Evolutionary conservation across 2,797 vertebrate species (phyloP), one percentile per base, ranked within the genome.

Genomic region (Scleropages formosus): DNA sequence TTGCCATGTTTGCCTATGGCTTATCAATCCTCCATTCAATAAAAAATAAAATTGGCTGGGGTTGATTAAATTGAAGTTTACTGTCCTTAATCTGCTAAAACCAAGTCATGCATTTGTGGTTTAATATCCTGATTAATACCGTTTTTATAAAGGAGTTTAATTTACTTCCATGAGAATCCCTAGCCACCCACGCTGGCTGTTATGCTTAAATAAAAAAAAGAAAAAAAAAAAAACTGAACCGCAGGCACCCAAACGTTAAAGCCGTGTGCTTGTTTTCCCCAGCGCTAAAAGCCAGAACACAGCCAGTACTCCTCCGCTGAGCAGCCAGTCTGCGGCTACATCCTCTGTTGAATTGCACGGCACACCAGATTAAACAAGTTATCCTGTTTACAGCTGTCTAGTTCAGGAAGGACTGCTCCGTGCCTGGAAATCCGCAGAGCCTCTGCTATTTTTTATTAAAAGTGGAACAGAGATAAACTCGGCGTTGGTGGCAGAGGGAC

Each of bases 141-240:
- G 24, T 22, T 10, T 62, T 74, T 64, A 60, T 56, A 71, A 31
- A 15, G 44, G n/a, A 39, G 20, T 51, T 51, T 62, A 49, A 63
- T 74, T 63, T 20, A 74, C n/a, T 74, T 74, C 59, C 44, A 18
- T 24, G 51, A 63, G 31, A 73, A 74, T 63, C 72, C 72, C 44
- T 49, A 1, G 59, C 72, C 72, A 62, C 59, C 72, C 72, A 74
- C 72, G 20, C 44, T 15, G 58, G 31, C 59, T 73, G 59, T 49
- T 24, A 74, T 74, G 64, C n/a, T 63, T 62, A 63, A 63, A 49
- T 74, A 24, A 74, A 64, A 62, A 71, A 62, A 51, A 58, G 46
- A 16, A 61, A 63, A n/a, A 31, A 39, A 2, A 6, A 39, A 39
- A 39, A 74, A n/a, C n/a, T n/a, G 63, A 63, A 63, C 72, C 49